Evolutionary conservation across 2,797 vertebrate species (phyloP).

Genomic region (Pseudochaenichthys georgianus): DNA sequence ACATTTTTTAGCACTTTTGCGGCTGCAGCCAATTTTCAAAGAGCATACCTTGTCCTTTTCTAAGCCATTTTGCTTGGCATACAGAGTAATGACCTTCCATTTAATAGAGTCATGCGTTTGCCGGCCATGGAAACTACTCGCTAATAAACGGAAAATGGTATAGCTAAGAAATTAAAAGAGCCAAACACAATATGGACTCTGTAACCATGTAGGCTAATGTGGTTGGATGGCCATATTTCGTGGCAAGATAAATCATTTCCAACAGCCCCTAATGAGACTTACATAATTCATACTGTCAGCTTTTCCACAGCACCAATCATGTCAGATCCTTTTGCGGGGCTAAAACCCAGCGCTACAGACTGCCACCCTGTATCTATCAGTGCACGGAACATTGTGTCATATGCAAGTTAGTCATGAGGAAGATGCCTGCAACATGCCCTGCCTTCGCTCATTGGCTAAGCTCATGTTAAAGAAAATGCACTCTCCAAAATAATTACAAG

Average conservation of each 20-base stretch:
- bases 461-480: slow-evolving; percentile 82
- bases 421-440: slow-evolving; percentile 81
- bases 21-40: slow-evolving; percentile 78
- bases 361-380: slow-evolving; percentile 83
- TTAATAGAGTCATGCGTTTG: slow-evolving; percentile 71
- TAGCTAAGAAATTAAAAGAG: slow-evolving; percentile 57
- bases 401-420: slow-evolving; percentile 81
- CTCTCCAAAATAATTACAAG: slow-evolving; percentile 82
- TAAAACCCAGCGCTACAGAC: slow-evolving; percentile 77
- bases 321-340: slow-evolving; percentile 73
- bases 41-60: slow-evolving; percentile 79
- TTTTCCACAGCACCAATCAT: slow-evolving; percentile 78
- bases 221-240: slow-evolving; percentile 70
- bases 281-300: slow-evolving; percentile 85
- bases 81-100: slow-evolving; percentile 75
- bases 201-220: slow-evolving; percentile 63
- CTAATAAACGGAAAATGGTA: slow-evolving; percentile 66
- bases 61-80: slow-evolving; percentile 77
- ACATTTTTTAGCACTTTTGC: slow-evolving; percentile 84
- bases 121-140: slow-evolving; percentile 57
- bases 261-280: slow-evolving; percentile 80
- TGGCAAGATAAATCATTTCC: slow-evolving; percentile 78
- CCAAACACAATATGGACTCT: slow-evolving; percentile 66
- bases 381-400: slow-evolving; percentile 78
- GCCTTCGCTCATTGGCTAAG: slow-evolving; percentile 78